Percentiles rank a stretch among this genome's conserved stretches.
phyloP scores from a whole-genome alignment of 1,140 invertebrate genomes.

The Trichonephila clavipes region DNA sequence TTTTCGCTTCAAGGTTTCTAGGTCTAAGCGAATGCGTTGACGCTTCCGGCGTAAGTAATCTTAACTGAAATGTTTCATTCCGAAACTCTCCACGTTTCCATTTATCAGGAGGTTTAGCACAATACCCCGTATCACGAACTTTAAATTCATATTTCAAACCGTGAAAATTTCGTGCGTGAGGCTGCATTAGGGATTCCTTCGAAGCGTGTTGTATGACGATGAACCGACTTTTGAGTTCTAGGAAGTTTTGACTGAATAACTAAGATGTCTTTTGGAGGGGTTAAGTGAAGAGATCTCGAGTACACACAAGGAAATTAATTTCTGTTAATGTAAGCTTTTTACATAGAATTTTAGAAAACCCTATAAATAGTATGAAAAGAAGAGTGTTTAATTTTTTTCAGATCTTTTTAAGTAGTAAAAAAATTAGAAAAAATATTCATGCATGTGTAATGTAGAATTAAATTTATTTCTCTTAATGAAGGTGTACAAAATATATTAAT shows the following conservation, averaged over 20 bases:
- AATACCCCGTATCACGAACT: neutral
- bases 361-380: too few relatives aligned
- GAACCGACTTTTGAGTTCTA: neutral
- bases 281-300: too few relatives aligned
- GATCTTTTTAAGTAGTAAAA: too few relatives aligned
- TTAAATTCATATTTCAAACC: neutral
- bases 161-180: neutral
- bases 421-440: too few relatives aligned
- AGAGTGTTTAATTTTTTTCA: too few relatives aligned
- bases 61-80: neutral
- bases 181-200: neutral
- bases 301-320: too few relatives aligned
- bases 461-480: too few relatives aligned
- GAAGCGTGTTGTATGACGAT: neutral
- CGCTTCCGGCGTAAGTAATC: neutral
- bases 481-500: too few relatives aligned
- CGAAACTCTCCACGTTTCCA: neutral
- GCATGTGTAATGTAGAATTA: too few relatives aligned
- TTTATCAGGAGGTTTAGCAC: neutral
- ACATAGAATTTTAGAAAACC: too few relatives aligned
- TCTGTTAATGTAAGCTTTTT: too few relatives aligned
- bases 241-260: neutral
- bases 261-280: too few relatives aligned
- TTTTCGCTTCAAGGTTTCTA: conserved; percentile 42
- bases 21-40: neutral